phyloP scores from a whole-genome alignment of 2,888 invertebrate species.

The Drosophila anomalata region DNA sequence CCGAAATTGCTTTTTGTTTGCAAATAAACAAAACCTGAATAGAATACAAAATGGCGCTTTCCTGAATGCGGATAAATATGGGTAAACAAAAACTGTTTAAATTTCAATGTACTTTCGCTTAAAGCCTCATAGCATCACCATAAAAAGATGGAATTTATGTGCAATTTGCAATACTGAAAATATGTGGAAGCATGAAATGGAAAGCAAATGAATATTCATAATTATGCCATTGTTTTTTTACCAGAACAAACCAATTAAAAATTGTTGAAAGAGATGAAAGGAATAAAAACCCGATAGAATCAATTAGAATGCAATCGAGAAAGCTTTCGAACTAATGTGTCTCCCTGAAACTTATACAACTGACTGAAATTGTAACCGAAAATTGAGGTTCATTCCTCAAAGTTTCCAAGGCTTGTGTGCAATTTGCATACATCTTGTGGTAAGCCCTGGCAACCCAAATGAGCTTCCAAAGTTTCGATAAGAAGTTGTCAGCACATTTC shows the following conservation, averaged over 20 bases:
- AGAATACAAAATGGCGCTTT: constrained; percentile 27
- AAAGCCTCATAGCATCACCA: background rate
- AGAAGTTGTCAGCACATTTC: constrained; percentile 33
- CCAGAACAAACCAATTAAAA: background rate
- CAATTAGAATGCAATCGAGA: background rate
- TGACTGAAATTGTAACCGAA: background rate
- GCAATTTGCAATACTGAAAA: constrained; percentile 1
- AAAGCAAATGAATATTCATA: background rate
- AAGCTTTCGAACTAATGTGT: background rate
- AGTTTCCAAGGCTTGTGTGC: constrained; percentile 32
- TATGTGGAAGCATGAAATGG: background rate
- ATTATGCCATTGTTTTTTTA: too few relatives aligned
- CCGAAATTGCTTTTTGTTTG: constrained; percentile 72
- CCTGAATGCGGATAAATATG: constrained; percentile 13
- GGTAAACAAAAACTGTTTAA: constrained; percentile 7
- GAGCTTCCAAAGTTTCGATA: constrained; percentile 33
- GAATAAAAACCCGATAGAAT: background rate
- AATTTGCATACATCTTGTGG: constrained; percentile 43
- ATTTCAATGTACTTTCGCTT: constrained; percentile 3
- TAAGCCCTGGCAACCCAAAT: constrained; percentile 23
- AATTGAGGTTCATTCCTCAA: constrained; percentile 26
- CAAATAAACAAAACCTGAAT: constrained; percentile 55
- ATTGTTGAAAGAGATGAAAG: background rate
- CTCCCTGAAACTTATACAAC: background rate
- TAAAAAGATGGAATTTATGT: background rate